These are phyloP conservation scores for Araneus ventricosus DNA, from an alignment of 1,140 invertebrate species.

Conservation along the genomic window DNA sequence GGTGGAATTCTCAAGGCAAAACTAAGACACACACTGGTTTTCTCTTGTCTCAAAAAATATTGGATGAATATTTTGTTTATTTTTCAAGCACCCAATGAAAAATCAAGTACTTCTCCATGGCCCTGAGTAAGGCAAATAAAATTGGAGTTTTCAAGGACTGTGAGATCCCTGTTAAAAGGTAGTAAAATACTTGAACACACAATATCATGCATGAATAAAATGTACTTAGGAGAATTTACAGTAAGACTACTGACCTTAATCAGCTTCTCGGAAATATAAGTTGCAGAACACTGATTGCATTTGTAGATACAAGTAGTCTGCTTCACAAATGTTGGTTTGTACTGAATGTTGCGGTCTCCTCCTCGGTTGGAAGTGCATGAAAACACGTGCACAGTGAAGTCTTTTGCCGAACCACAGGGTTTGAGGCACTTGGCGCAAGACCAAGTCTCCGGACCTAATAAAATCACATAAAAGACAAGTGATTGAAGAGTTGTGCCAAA, in stretches of 20 bases:
- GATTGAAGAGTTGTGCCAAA: too few relatives aligned
- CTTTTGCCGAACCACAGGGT: constrained; percentile 73
- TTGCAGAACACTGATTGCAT: constrained; percentile 64
- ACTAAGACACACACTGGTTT: too few relatives aligned
- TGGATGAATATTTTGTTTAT: too few relatives aligned
- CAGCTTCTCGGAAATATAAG: constrained; percentile 65
- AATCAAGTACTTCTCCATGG: too few relatives aligned
- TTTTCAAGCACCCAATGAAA: too few relatives aligned
- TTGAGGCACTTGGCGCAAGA: constrained; percentile 76
- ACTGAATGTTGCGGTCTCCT: neutral
- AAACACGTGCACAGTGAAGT: constrained; percentile 76
- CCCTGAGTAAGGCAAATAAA: too few relatives aligned
- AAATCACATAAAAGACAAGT: too few relatives aligned
- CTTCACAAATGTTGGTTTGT: constrained; percentile 37
- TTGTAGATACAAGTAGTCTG: constrained; percentile 55
- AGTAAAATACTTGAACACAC: too few relatives aligned
- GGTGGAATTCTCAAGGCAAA: too few relatives aligned
- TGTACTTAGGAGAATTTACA: too few relatives aligned
- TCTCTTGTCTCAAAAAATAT: too few relatives aligned
- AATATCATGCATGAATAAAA: too few relatives aligned
- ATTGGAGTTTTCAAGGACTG: neutral
- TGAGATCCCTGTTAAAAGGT: neutral
- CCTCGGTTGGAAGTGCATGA: constrained; percentile 62
- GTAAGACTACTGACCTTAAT: constrained; percentile 56
- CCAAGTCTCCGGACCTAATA: constrained; percentile 73